Percentiles rank a stretch among this genome's conserved stretches.
phyloP scores from a whole-genome alignment of 2,888 invertebrate genomes.

The Capitulum mitella region DNA sequence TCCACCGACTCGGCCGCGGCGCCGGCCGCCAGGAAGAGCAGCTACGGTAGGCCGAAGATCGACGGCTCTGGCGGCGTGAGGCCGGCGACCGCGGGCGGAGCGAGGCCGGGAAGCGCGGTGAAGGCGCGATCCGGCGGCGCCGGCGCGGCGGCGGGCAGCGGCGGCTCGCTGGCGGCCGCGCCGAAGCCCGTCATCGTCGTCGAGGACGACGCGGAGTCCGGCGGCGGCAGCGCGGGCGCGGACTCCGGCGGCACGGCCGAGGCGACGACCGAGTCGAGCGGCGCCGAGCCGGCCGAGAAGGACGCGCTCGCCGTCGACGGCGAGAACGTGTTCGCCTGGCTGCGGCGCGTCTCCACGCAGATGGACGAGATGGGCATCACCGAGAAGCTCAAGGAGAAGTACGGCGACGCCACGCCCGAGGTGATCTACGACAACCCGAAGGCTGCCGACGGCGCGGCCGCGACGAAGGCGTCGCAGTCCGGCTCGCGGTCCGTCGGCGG shows the following conservation, averaged over 20 bases:
- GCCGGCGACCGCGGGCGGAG: too few relatives aligned
- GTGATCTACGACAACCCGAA: background rate
- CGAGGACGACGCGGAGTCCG: background rate
- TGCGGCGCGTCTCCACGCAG: background rate
- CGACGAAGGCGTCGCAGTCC: background rate
- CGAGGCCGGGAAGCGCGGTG: too few relatives aligned
- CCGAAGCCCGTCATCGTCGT: background rate
- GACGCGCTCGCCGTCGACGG: background rate
- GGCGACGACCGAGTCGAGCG: background rate
- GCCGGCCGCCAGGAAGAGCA: too few relatives aligned
- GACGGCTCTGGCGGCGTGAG: too few relatives aligned
- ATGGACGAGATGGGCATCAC: conserved; percentile 14
- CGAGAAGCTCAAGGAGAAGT: background rate
- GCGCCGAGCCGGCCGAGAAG: background rate
- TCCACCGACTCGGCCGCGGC: too few relatives aligned
- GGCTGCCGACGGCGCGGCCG: background rate
- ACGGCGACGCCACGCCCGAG: background rate
- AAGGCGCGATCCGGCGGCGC: background rate
- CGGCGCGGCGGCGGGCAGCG: background rate
- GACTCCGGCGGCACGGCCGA: background rate
- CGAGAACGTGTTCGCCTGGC: background rate
- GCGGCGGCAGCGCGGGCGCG: background rate
- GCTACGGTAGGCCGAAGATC: too few relatives aligned
- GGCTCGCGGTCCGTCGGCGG: background rate
- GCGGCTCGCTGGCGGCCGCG: background rate